Evolutionary conservation across 1,140 invertebrate species (phyloP), one percentile per base, ranked within the genome.

Genomic region (Cydia pomonella): DNA sequence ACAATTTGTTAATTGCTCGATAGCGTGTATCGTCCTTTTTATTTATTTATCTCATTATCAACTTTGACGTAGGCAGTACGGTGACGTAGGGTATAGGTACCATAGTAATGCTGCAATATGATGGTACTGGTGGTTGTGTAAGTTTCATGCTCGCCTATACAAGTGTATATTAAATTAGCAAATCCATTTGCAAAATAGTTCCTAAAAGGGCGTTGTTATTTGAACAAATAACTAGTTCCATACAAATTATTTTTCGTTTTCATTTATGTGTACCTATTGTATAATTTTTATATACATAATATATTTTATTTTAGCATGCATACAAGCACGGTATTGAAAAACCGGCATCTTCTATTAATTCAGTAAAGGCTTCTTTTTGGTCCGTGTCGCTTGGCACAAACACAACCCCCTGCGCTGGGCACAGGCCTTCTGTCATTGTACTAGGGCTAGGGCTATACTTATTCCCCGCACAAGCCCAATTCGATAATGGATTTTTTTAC

Each of bases 21-120:
- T 59, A 59, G 53, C 21, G 21, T 23, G 16, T 53, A 23, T 21
- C 21, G 18, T 59, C 18, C 7, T 23, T 33, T 18, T 33, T n/a
- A 33, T 69, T 38, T 33, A 69, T 69, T 33, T 33, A 69, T 33
- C n/a, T 33, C 23, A 69, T 69, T 33, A 69, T n/a, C 16, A 69
- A n/a, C 16, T 38, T 38, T 38, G 33, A 38, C 29, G 64, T 69
- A 69, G 64, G 47, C 63, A 63, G 12, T 21, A 38, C n/a, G n/a
- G n/a, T n/a, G n/a, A n/a, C n/a, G n/a, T n/a, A n/a, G n/a, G 7
- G 33, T 38, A 38, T 10, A 38, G 33, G 33, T 29, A 29, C 7
- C 12, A 66, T 69, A n/a, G 27, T 27, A 7, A 23, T 16, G 12
- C 16, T 10, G 16, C 12, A 44, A 38, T 38, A 33, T 59, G 9